Base-by-base conservation (phyloP, 2,888 invertebrate genomes). In the Leptogaster cylindrica region DNA sequence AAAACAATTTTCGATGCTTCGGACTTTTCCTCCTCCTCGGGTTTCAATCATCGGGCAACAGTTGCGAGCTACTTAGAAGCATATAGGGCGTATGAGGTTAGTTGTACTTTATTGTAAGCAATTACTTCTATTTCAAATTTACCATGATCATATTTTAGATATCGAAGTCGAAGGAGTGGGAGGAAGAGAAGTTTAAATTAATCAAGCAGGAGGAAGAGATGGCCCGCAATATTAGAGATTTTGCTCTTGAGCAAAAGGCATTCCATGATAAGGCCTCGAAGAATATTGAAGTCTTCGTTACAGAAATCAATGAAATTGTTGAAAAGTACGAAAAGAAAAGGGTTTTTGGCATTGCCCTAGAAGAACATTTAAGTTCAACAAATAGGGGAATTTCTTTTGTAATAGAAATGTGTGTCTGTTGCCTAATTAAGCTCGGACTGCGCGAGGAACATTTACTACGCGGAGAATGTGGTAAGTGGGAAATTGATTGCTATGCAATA, bases 371-470 rank as follows among this genome's bases (percentile, higher is more conserved):
- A 67, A 84, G 89, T 41, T 89, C 93, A 33, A 90, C 92, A 3
- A 85, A 85, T 27, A 86, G 95, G 71, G 88, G 89, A 74, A 91
- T 97, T 71, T 95, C 97, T 1, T 88, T 90, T 76, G 95, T 96
- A n/a, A n/a, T n/a, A n/a, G n/a, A n/a, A n/a, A n/a, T n/a, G n/a
- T n/a, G n/a, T n/a, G n/a, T n/a, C n/a, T 91, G 92, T 73, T 89
- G 90, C 16, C 83, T 97, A 48, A 82, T 90, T 68, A 91, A 92
- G 76, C 84, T 89, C 25, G 95, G 93, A 1, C 85, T 95, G 75
- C 88, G 88, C 70, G 97, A 97, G 78, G 96, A 97, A 82, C 97
- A 97, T 3, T 84, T 98, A 28, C 92, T 97, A 78, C 86, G 97
- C 75, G 90, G 97, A 74, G 94, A 93, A 66, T 96, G 95, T 74